Base-by-base conservation (phyloP, 2,797 vertebrate species). In the Anolis apletophallus region DNA sequence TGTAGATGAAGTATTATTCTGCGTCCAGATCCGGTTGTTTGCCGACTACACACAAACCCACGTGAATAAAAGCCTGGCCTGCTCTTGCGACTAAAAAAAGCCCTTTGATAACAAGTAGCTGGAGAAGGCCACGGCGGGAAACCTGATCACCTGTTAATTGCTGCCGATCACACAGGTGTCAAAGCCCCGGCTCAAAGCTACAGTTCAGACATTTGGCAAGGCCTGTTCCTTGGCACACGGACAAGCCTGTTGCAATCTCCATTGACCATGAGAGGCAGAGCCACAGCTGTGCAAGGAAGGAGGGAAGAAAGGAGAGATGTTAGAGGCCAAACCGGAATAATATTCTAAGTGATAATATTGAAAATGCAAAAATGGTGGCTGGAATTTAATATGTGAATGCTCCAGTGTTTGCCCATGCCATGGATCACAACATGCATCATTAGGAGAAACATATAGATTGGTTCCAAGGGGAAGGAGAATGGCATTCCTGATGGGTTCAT, bases 161-260 rank as follows among this genome's bases (percentile, higher is more conserved):
- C 77, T 29, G 71, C 71, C 75, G 82, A 74, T 52, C 17, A 83
- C 40, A 83, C 36, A 32, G 57, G 57, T 74, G 57, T 83, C 75
- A 46, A 83, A 32, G 54, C 17, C n/a, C 36, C 5, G 11, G 55
- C 54, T 74, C 21, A 29, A 19, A 29, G 73, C 29, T 69, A 19
- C 61, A 61, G 29, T 74, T 50, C n/a, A 14, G 61, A 29, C 75
- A 83, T 29, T 9, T 83, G 36, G 71, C 81, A 73, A 40, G 14
- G 23, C 55, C 23, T 46, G 16, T 12, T 55, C 26, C 54, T 8
- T 67, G 26, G 50, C 17, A 52, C 40, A 8, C 5, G 32, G 21
- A 16, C 76, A 57, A 78, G 76, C 57, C n/a, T 11, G 10, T 78
- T 23, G 26, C 61, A 52, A 29, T 72, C 67, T 82, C 32, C 32